Evolutionary conservation across 2,888 invertebrate species (phyloP), one percentile per base, ranked within the genome.

Genomic region (Scaptomyza tumidula): DNA sequence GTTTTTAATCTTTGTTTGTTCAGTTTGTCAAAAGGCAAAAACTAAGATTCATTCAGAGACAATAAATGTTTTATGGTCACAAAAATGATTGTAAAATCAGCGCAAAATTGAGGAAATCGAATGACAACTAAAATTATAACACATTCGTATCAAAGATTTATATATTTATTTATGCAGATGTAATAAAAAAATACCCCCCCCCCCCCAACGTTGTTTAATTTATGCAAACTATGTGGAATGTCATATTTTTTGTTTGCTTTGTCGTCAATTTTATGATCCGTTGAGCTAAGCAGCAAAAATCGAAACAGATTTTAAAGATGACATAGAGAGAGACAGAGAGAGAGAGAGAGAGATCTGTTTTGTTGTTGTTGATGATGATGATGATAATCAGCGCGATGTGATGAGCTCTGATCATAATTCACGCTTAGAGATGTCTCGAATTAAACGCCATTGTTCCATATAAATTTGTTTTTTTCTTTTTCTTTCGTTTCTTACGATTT

Each of bases 371-470:
- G 67, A 48, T 33, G 54, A n/a, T 78, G 82, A 76, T 48, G 60
- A 45, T 67, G 69, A 68, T 66, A 65, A 71, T 71, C 70, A 61
- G 29, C 27, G 14, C 31, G 35, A 39, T 86, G 39, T 41, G 88
- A 86, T 80, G 78, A 70, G 67, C 68, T 75, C 62, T 49, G 71
- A 64, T 76, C 85, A 80, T 87, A 86, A 87, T 77, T 86, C 88
- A 88, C 66, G 83, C 81, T 53, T 31, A 50, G 62, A 50, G 62
- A 49, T 44, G 53, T 56, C 49, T 65, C 74, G 70, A 83, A 86
- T 88, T 86, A 84, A 86, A 75, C 61, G 76, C 83, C 80, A 88
- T 85, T 85, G 88, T 85, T 80, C 64, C 73, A 56, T 45, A 71
- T 52, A 19, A 49, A 52, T 1, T 19, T 19, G 19, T 1, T 19